Conservation (phyloP, 1,140 invertebrate genomes). For the Achatina immaculata region DNA sequence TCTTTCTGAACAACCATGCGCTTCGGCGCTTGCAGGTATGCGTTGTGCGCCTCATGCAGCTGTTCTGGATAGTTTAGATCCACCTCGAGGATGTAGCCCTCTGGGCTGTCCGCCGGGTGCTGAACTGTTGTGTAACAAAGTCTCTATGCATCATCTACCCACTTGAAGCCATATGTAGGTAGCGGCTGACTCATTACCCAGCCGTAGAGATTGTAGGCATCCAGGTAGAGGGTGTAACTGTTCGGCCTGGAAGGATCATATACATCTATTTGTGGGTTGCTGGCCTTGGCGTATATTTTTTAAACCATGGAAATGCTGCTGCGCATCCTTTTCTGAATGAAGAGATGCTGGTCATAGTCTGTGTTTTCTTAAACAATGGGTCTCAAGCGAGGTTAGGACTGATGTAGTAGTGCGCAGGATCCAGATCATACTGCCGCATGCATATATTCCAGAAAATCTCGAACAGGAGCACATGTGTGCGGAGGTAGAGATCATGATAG, state of each 20-base stretch:
- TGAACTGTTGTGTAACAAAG: not conserved
- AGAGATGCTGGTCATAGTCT: not conserved
- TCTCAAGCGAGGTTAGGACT: no score
- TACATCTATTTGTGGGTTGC: not conserved
- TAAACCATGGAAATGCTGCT: not conserved
- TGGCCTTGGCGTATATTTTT: not conserved
- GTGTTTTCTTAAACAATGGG: no score
- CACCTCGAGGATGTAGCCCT: not conserved
- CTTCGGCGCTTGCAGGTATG: constrained; percentile 3
- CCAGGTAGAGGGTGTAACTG: not conserved
- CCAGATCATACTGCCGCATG: no score
- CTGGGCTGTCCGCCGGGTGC: not conserved
- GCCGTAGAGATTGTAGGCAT: not conserved
- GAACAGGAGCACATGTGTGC: no score
- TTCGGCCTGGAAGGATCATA: not conserved
- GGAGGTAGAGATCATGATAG: no score
- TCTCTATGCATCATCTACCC: no score
- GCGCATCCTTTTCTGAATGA: not conserved
- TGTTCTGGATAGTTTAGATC: not conserved
- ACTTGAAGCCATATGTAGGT: not conserved
- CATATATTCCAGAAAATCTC: no score
- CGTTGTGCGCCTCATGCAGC: not conserved
- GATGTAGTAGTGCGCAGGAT: no score
- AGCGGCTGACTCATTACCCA: not conserved
- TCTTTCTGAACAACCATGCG: not conserved